phyloP scores from a whole-genome alignment of 1,140 invertebrate species.

The Coenobita brevimanus region DNA sequence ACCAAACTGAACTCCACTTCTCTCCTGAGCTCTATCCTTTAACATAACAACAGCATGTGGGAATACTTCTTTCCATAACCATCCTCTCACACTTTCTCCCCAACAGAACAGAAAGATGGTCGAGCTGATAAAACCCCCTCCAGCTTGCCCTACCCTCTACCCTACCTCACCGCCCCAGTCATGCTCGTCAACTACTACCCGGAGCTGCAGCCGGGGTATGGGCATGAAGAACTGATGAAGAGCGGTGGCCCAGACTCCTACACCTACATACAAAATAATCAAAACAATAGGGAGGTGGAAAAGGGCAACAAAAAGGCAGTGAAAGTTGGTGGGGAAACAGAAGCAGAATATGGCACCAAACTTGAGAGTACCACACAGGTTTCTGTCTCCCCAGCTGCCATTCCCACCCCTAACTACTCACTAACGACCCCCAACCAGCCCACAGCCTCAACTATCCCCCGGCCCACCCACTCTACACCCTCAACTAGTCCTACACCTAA shows the following conservation, averaged over 20 bases:
- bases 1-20: no score
- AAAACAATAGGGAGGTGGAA: not conserved
- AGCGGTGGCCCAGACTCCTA: slow-evolving; percentile 32
- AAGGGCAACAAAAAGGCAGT: no score
- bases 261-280: slow-evolving; percentile 9
- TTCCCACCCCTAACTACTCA: not conserved
- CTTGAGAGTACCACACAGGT: no score
- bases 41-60: no score
- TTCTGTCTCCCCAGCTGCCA: no score
- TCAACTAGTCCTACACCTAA: not conserved
- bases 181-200: not conserved
- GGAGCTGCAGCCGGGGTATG: slow-evolving; percentile 31
- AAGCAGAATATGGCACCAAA: no score
- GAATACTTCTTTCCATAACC: no score
- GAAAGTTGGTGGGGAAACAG: no score
- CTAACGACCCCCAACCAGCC: not conserved
- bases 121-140: not conserved
- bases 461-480: not conserved
- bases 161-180: not conserved
- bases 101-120: no score
- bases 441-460: not conserved
- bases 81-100: no score
- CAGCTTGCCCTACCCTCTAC: not conserved
- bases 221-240: not conserved
- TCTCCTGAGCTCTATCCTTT: no score